Evolutionary conservation across 1,140 invertebrate species (phyloP), one percentile per base, ranked within the genome.

Genomic region (Listronotus oregonensis): DNA sequence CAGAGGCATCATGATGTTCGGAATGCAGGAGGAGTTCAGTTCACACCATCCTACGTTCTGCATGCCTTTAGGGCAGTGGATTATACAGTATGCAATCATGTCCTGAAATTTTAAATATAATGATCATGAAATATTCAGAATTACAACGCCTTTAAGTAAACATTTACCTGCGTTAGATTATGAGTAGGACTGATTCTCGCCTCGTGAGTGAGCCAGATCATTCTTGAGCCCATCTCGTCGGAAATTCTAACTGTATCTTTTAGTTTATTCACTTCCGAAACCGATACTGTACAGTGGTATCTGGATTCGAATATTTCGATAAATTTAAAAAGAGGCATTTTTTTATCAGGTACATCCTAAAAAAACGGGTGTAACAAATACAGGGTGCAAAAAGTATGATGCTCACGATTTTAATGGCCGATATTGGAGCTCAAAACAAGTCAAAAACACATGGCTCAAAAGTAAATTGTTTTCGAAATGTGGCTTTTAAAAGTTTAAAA

Each of bases 301-400:
- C 92, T 86, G 70, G 87, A 89, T 78, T 95, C 92, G 77, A 91
- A 92, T 68, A 94, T 82, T 78, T 94, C 90, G 56, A 92, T 86
- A 70, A 95, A 93, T 79, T 92, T 92, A 75, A 93, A 93, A 31
- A 95, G 83, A 3, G 91, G 91, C 64, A 95, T 80, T 67, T 85
- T 84, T 73, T 90, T 85, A 1, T 86, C 86, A 44, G 92, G 91
- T 39, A 92, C 89, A 76, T 94, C 89, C 73, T 84, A 78, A 51
- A 67, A 61, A 61, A 39, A 49, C 21, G 5, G n/a, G n/a, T 27
- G 1, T 27, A 27, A 27, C 21, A 27, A 27, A 27, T 27, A 27
- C n/a, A n/a, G n/a, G n/a, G n/a, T n/a, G n/a, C n/a, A n/a, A n/a
- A n/a, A n/a, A n/a, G n/a, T n/a, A n/a, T n/a, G n/a, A n/a, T n/a